Percentiles rank a stretch among this genome's conserved stretches.
phyloP scores from a whole-genome alignment of 2,888 invertebrate genomes.

The Luperina testacea region DNA sequence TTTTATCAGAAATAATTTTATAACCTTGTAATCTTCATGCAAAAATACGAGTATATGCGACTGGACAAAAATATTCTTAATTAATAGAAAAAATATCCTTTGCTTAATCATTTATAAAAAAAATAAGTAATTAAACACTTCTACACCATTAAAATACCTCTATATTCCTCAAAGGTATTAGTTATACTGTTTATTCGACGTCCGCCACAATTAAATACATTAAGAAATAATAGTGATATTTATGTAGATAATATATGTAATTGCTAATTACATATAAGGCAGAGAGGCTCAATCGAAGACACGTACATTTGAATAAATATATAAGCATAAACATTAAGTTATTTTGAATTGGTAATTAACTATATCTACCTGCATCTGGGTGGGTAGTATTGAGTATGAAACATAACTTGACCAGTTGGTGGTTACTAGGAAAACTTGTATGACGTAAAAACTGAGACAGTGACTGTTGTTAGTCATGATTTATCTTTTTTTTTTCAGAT shows the following conservation, averaged over 20 bases:
- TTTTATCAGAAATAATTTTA: background rate
- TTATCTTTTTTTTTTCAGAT: background rate
- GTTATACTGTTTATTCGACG: constrained; percentile 12
- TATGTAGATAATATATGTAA: constrained; percentile 21
- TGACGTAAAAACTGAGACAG: background rate
- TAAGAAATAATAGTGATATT: constrained; percentile 23
- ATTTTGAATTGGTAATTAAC: constrained; percentile 40
- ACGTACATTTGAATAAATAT: constrained; percentile 38
- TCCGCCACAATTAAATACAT: constrained; percentile 14
- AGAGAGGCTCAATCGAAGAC: constrained; percentile 24
- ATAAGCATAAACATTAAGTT: constrained; percentile 33
- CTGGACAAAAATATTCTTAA: no score
- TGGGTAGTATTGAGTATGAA: constrained; percentile 2
- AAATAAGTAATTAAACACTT: background rate
- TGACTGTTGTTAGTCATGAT: no score
- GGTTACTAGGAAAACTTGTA: background rate
- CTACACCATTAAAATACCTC: background rate
- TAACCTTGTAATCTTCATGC: background rate
- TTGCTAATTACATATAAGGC: constrained; percentile 42
- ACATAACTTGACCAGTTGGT: constrained; percentile 15
- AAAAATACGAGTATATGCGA: background rate
- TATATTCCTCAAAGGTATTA: background rate
- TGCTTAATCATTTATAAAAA: background rate
- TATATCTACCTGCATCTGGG: background rate
- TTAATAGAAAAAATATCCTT: background rate